phyloP scores from a whole-genome alignment of 2,113 vertebrate genomes.

The Sminthopsis crassicaudata region DNA sequence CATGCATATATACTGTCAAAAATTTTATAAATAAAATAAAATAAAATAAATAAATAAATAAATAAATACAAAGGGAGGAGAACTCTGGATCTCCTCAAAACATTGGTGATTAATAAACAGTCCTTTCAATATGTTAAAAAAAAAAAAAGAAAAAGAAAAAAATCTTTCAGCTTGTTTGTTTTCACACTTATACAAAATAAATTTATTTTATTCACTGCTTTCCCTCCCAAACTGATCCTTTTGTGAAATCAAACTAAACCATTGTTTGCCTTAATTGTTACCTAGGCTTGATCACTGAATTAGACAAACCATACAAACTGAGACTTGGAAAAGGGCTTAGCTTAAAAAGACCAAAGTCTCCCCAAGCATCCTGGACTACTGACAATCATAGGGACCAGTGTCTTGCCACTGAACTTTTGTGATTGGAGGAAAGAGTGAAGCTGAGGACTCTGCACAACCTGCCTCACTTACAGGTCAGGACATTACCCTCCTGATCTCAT shows the following conservation, averaged over 20 bases:
- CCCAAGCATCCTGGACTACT: rapidly evolving
- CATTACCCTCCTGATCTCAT: neutral
- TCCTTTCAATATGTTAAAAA: no score
- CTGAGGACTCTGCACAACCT: neutral
- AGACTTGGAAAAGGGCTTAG: neutral
- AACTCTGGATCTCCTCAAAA: no score
- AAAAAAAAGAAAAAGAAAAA: no score
- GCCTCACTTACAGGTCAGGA: neutral
- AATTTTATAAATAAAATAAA: no score
- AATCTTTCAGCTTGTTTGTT: neutral
- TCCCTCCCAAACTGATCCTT: neutral
- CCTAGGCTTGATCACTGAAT: neutral
- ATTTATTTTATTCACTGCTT: neutral
- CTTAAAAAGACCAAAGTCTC: neutral
- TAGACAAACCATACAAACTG: neutral
- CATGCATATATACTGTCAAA: no score
- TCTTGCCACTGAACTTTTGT: neutral
- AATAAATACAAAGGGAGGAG: no score
- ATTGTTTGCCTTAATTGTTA: neutral
- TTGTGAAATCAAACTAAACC: neutral
- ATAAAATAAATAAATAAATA: no score
- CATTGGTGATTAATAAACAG: no score
- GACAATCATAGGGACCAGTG: neutral
- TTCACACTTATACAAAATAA: neutral
- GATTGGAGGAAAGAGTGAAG: neutral